Percentiles rank a stretch among this genome's conserved stretches.
These are phyloP conservation scores for Molothrus aeneus DNA, from an alignment of 2,797 vertebrate genomes.

Conservation along the genomic window DNA sequence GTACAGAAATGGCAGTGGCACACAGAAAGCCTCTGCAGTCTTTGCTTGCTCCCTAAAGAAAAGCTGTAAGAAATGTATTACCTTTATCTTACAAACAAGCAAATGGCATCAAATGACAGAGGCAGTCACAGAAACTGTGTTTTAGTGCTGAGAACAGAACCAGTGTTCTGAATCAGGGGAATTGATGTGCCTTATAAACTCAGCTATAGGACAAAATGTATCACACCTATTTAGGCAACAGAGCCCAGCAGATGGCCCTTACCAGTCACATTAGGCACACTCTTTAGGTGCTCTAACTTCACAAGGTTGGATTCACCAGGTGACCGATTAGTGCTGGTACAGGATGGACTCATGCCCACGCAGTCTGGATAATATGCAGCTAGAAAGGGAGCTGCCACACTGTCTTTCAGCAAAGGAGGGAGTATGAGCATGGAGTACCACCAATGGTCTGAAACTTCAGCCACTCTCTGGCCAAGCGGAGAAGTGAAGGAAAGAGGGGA, in stretches of 20 bases:
- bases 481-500: constrained; percentile 34
- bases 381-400: constrained; percentile 91
- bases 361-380: constrained; percentile 97
- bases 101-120: not conserved
- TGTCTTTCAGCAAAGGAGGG: constrained; percentile 95
- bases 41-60: not conserved
- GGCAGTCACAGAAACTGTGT: not conserved
- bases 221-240: not conserved
- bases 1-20: not conserved
- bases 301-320: constrained; percentile 75
- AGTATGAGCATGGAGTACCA: constrained; percentile 98
- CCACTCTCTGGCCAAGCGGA: constrained; percentile 85
- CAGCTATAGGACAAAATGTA: not conserved
- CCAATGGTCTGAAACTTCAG: constrained; percentile 91
- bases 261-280: constrained; percentile 75
- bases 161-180: not conserved
- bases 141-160: not conserved
- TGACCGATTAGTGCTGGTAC: constrained; percentile 79
- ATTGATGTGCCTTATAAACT: not conserved
- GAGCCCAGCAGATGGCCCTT: constrained; percentile 61
- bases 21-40: not conserved
- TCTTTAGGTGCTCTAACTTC: constrained; percentile 84
- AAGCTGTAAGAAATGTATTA: not conserved
- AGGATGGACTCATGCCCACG: constrained; percentile 98
- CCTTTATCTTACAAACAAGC: not conserved